Percentiles rank a stretch among this genome's conserved stretches.
Evolutionary conservation across 2,113 vertebrate species (phyloP).

Genomic region (Malurus melanocephalus): DNA sequence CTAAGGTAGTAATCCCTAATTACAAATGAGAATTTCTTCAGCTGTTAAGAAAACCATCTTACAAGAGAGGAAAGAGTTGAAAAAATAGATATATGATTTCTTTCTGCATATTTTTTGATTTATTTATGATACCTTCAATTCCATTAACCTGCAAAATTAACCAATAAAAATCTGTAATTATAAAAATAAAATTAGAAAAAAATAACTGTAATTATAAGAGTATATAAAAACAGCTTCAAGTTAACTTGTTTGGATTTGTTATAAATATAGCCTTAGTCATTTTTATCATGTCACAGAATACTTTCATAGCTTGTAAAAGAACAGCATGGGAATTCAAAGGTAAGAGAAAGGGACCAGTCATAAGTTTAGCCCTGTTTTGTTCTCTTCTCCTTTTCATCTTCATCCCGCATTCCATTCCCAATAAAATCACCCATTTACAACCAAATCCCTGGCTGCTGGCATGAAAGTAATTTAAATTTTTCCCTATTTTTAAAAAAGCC

Average conservation of each 20-base stretch:
- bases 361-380: not conserved
- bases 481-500: slow-evolving; percentile 69
- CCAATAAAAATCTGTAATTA: not conserved
- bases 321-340: slow-evolving; percentile 17
- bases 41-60: not conserved
- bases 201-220: not conserved
- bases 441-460: slow-evolving; percentile 42
- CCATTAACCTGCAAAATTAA: not conserved
- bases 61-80: not conserved
- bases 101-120: not conserved
- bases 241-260: not conserved
- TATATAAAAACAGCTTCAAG: not conserved
- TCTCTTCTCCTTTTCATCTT: slow-evolving; percentile 35
- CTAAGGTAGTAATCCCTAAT: not conserved
- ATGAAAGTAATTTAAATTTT: slow-evolving; percentile 62
- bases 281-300: not conserved
- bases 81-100: not conserved
- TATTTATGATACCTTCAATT: not conserved
- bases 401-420: not conserved
- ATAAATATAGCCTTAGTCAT: not conserved
- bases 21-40: not conserved
- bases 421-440: slow-evolving; percentile 37
- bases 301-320: not conserved
- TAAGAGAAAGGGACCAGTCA: not conserved
- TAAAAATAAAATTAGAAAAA: not conserved